These are phyloP conservation scores for Trachelus stipa DNA, from an alignment of 2,888 invertebrate genomes.

Conservation along the genomic window DNA sequence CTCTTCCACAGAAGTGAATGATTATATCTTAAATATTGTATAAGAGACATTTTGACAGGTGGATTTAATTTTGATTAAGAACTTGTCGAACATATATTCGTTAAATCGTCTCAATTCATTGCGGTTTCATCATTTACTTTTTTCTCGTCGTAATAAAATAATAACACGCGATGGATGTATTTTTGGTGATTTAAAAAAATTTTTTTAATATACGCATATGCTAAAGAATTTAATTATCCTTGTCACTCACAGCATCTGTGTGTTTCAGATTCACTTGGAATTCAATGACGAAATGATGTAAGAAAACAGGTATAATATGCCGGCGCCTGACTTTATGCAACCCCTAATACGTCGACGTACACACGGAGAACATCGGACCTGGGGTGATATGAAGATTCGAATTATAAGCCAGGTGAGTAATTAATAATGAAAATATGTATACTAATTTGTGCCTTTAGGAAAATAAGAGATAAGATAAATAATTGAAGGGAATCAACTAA, in stretches of 20 bases:
- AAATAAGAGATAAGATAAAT: too few species aligned
- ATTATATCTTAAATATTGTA: neutral
- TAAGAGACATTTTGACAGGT: neutral
- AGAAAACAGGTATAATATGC: neutral
- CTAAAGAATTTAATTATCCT: neutral
- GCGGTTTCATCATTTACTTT: too few species aligned
- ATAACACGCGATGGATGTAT: too few species aligned
- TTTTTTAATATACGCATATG: neutral
- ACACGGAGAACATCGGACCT: too few species aligned
- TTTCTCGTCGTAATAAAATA: too few species aligned
- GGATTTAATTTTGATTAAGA: too few species aligned
- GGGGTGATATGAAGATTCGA: neutral
- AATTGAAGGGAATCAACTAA: neutral
- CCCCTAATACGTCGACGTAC: neutral
- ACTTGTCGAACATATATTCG: too few species aligned
- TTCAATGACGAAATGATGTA: neutral
- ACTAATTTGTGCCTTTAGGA: neutral
- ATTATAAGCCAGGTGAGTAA: neutral
- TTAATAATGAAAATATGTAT: neutral
- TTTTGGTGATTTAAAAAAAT: too few species aligned
- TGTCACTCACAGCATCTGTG: neutral
- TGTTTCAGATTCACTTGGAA: neutral
- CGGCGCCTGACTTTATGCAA: neutral
- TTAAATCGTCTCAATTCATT: too few species aligned
- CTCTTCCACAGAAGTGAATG: constrained; percentile 42